Evolutionary conservation across 2,888 invertebrate species (phyloP), one percentile per base, ranked within the genome.

Genomic region (Ophion ventricosus): DNA sequence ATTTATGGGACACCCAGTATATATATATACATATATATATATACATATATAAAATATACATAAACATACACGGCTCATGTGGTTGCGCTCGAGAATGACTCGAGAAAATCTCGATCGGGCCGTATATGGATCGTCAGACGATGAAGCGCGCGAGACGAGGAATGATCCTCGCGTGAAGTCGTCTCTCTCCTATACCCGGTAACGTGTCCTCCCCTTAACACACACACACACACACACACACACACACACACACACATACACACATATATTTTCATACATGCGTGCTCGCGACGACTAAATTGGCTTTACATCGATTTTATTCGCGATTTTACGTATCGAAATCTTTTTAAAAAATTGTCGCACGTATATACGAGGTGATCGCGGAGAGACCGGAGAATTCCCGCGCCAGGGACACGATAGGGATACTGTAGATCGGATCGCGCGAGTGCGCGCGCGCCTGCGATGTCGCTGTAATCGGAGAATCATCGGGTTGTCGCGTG

Each of bases 91-190:
- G 85, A 82, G 80, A 85, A 74, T 85, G 82, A 80, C 82, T 82
- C 57, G 82, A 67, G 85, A 74, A 80, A 82, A 85, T 85, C 79
- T 82, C 82, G 85, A 85, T 85, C 85, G 82, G 67, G 25, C 85
- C 85, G 67, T 80, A 85, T 82, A 85, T 85, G 85, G 85, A 76
- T 82, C 85, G 85, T 85, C 85, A 75, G 82, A 82, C 84, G 84
- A 67, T 84, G 75, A 73, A 82, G 67, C 49, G 8, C 23, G 23
- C 80, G 69, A 76, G 82, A 81, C 76, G 73, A 76, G 69, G 63
- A 73, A 82, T 66, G 66, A 80, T 83, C 76, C 64, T 17, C 35
- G 35, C 35, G 82, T 73, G 82, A 82, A 79, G 82, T 82, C 76
- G 73, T 35, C 35, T 35, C 35, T 35, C 35, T 35, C 7, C 8